Base-by-base conservation (phyloP, 2,113 vertebrate species). In the Pluvialis apricaria region DNA sequence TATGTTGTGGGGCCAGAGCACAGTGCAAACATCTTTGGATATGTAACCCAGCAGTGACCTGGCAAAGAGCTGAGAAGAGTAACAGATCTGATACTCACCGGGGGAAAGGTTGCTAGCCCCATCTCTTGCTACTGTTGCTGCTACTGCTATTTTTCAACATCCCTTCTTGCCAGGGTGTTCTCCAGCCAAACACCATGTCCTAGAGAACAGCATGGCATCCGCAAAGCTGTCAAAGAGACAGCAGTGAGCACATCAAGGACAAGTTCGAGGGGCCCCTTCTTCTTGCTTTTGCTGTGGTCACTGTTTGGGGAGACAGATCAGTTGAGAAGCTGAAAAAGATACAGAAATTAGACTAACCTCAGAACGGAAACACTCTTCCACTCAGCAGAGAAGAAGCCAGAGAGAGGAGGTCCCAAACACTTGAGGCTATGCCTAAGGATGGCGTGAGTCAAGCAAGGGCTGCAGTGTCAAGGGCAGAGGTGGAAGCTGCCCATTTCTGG, bases 41-140 rank as follows among this genome's bases (percentile, higher is more conserved):
- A 82, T 0, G 1, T 65, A 95, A 84, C 65, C 25, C 76, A 84
- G 57, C 49, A 84, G 51, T 76, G 86, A 93, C 44, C 83, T 3
- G 15, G 21, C 38, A 79, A 96, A 75, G 65, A 92, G 60, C 86
- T 92, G 91, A 88, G 82, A 88, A 71, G 80, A 96, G 47, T 25
- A 84, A 57, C 88, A 88, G 77, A 73, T 73, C 73, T 89, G 86
- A 58, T 94, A 72, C 14, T 92, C 83, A 82, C 80, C 54, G 81
- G 85, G 81, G 66, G 86, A 89, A 94, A 91, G 65, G 49, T 82
- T 89, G 34, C 57, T 91, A 94, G 92, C 77, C 95, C 88, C 86
- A 94, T 89, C 83, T 92, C 83, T 97, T 94, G 86, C 96, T 94
- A 69, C 86, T 40, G 57, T 70, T 86, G 61, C 54, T 91, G 62